Evolutionary conservation across 92 coral and sea anemone species (phyloP), one percentile per base, ranked within the genome.

Genomic region (Palythoa grandiflora): DNA sequence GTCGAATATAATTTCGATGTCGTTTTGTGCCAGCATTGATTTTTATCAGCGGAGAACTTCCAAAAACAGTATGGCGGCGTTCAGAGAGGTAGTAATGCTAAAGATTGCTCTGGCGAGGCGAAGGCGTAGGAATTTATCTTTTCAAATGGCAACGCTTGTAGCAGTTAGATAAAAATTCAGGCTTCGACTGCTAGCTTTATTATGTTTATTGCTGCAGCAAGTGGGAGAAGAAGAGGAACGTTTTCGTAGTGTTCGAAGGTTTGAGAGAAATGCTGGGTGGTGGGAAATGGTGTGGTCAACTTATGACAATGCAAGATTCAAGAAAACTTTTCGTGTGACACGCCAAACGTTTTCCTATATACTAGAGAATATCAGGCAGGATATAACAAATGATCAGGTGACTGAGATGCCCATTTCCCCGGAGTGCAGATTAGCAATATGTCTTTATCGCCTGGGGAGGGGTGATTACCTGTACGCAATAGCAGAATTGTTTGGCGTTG

Each of bases 361-460:
- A 57, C 40, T 87, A 48, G 74, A 90, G 38, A 71, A 73, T 13
- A 79, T 90, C 37, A 6, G 75, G 12, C 75, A 70, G 7, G 75
- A 86, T 47, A 71, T 87, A 21, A n/a, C 47, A 38, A 68, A 86
- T 35, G 83, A 50, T 52, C 28, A 51, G 1, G 77, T 89, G 16
- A 79, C 84, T 38, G 90, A 90, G 48, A 76, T 78, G 16, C 93
- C 93, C 20, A 73, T 90, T 19, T 86, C 93, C 10, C 77, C 90
- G 12, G 90, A 71, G 73, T 90, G 90, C 39, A 86, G 44, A 9
- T 38, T 70, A 14, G 75, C 44, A 8, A 70, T 70, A 12, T 70
- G 44, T 70, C 15, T 70, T 15, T 70, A 70, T 20, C 28, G 79
- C 17, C 54, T 84, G 19, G 88, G 77, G 12, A 55, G 88, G 17